A percentile compares a stretch with the other conserved stretches of the same genome.
Evolutionary conservation across 2,113 vertebrate species (phyloP).

Genomic region (Ptyas mucosa): DNA sequence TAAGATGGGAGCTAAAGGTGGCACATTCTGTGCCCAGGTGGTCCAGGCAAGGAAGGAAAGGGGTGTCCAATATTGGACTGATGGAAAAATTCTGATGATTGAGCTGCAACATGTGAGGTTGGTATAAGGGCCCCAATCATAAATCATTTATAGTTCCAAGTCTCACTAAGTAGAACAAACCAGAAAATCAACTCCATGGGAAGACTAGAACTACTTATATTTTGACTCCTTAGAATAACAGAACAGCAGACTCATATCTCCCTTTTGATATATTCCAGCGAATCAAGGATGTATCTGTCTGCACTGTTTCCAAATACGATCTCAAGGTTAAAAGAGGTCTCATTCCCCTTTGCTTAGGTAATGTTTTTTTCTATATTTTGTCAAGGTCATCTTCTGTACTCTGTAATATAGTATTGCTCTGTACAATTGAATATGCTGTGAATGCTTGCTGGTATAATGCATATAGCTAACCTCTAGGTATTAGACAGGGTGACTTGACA

Average conservation of each 20-base stretch:
- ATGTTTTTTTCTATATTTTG: not conserved
- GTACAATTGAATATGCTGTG: not conserved
- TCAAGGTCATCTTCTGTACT: not conserved
- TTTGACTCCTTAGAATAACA: not conserved
- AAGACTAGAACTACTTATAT: not conserved
- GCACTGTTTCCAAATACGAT: not conserved
- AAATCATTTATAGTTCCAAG: not conserved
- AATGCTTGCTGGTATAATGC: not conserved
- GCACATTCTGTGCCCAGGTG: not conserved
- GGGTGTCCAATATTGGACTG: not conserved
- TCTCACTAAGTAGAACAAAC: not conserved
- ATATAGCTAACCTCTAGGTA: not conserved
- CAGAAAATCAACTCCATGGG: not conserved
- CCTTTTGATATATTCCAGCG: not conserved
- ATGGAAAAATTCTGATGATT: not conserved
- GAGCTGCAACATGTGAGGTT: not conserved
- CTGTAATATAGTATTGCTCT: not conserved
- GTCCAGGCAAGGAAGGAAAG: not conserved
- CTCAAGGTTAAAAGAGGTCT: not conserved
- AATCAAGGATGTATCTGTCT: not conserved
- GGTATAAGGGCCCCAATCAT: not conserved
- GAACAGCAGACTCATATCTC: not conserved
- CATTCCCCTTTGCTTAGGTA: not conserved
- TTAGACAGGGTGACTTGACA: not conserved
- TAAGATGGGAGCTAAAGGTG: not conserved